phyloP scores from a whole-genome alignment of 2,797 vertebrate species.

The Melanotaenia maccullochi region DNA sequence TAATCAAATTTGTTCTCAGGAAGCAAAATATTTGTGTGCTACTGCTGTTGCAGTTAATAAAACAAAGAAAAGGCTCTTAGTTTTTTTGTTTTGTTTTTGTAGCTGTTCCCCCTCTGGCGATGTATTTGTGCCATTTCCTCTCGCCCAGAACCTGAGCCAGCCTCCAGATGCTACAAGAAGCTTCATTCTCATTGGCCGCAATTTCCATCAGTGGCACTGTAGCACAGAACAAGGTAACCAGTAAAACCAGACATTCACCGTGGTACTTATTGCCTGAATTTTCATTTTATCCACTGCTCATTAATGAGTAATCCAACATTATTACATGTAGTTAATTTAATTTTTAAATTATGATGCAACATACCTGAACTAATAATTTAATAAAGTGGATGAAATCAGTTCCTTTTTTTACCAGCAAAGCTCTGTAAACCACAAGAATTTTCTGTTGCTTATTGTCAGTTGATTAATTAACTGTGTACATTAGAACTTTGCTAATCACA shows the following conservation, averaged over 20 bases:
- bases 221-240: constrained; percentile 91
- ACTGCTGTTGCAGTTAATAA: not conserved
- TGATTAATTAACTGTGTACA: too few relatives aligned
- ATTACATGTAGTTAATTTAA: not conserved
- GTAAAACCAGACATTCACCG: not conserved
- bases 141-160: constrained; percentile 78
- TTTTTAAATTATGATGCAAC: not conserved
- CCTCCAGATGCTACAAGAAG: constrained; percentile 82
- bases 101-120: constrained; percentile 78
- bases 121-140: constrained; percentile 82
- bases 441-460: too few relatives aligned
- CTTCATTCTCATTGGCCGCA: constrained; percentile 92
- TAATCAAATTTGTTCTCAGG: not conserved
- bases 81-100: not conserved
- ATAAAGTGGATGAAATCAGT: too few relatives aligned
- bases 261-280: not conserved
- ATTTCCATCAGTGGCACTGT: constrained; percentile 94
- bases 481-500: too few relatives aligned
- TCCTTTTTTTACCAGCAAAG: too few relatives aligned
- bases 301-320: not conserved
- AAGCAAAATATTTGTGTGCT: not conserved
- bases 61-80: too few relatives aligned
- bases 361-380: too few relatives aligned
- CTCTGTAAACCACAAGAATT: too few relatives aligned
- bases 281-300: not conserved